Evolutionary conservation across 1,140 invertebrate genomes (phyloP).

Genomic region (Ceratina calcarata): DNA sequence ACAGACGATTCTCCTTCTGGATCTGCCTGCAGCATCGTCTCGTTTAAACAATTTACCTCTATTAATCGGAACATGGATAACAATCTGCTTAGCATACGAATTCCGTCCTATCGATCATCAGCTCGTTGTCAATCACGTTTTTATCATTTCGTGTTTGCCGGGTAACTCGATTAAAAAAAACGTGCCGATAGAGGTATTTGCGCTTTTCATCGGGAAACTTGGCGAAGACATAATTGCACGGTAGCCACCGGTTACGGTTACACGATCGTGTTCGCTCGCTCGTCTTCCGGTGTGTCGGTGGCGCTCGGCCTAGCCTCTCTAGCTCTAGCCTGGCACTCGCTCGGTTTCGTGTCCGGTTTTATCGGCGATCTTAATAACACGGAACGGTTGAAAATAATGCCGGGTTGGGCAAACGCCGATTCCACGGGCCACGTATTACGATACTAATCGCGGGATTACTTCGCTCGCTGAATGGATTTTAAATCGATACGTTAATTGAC

Average conservation of each 20-base stretch:
- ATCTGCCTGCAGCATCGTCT: too few relatives aligned
- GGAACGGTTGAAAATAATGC: constrained; percentile 44
- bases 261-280: constrained; percentile 6
- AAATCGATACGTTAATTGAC: constrained; percentile 47
- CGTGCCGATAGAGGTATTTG: neutral
- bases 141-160: too few relatives aligned
- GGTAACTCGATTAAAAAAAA: constrained; percentile 1
- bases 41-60: neutral
- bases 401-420: constrained; percentile 43
- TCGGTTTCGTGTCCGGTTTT: constrained; percentile 33
- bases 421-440: constrained; percentile 41
- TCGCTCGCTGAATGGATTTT: constrained; percentile 29
- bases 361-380: constrained; percentile 50
- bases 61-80: neutral
- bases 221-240: constrained; percentile 43
- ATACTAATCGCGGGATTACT: constrained; percentile 46
- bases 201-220: constrained; percentile 23
- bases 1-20: neutral
- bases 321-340: neutral
- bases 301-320: constrained; percentile 5
- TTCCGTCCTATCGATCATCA: too few relatives aligned
- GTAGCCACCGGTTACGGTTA: constrained; percentile 11
- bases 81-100: neutral
- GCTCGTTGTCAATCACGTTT: too few relatives aligned
- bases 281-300: neutral